Evolutionary conservation across 2,797 vertebrate species (phyloP).

Genomic region (Podargus strigoides): DNA sequence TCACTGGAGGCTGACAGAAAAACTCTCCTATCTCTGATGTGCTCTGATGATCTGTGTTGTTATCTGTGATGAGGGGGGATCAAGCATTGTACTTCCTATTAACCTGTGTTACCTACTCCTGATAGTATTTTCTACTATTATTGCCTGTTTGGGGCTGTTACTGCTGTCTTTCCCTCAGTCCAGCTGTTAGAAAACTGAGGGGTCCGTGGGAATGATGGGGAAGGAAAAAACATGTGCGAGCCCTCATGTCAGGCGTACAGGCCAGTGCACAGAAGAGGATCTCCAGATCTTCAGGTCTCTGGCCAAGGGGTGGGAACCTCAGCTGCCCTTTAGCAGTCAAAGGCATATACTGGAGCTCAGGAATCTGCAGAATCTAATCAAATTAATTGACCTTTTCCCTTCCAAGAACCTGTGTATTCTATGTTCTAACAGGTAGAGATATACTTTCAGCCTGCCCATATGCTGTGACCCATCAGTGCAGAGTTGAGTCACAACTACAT

Average conservation of each 20-base stretch:
- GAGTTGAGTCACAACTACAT: fast-evolving
- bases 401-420: neutral
- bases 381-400: neutral
- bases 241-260: neutral
- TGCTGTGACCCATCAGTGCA: neutral
- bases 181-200: neutral
- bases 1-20: neutral
- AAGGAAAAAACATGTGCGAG: neutral
- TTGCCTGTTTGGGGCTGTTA: neutral
- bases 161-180: neutral
- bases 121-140: neutral
- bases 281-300: neutral
- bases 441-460: neutral
- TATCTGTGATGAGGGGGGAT: neutral
- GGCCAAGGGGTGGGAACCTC: neutral
- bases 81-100: neutral
- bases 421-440: neutral
- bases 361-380: neutral
- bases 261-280: neutral
- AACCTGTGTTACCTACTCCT: neutral
- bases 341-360: neutral
- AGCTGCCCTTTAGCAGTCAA: neutral
- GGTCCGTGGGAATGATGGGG: neutral
- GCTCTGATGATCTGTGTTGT: too few species aligned
- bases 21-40: neutral